Conservation (phyloP, 2,113 vertebrate species). For the Acrocephalus arundinaceus region DNA sequence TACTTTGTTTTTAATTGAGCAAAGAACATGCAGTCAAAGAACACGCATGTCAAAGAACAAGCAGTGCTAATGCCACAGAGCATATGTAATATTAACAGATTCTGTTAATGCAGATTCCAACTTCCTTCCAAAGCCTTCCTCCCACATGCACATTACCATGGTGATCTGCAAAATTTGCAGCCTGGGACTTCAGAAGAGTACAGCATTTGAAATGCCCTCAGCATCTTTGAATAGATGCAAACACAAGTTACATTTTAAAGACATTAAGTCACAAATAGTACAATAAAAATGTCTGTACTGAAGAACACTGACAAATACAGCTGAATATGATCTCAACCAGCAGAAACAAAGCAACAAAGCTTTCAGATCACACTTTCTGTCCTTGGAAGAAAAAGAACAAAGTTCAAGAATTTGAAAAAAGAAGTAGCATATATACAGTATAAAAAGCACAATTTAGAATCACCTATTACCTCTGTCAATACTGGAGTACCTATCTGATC, state of each 20-base stretch:
- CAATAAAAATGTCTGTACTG: not conserved
- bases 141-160: constrained; percentile 36
- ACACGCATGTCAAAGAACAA: not conserved
- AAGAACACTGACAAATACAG: not conserved
- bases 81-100: not conserved
- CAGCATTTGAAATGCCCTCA: constrained; percentile 12
- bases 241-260: constrained; percentile 8
- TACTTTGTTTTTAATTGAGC: constrained; percentile 9
- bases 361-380: not conserved
- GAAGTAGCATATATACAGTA: not conserved
- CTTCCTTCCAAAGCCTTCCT: not conserved
- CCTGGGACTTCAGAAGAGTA: not conserved
- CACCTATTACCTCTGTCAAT: not conserved
- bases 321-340: not conserved
- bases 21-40: not conserved
- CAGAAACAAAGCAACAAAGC: not conserved
- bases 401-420: not conserved
- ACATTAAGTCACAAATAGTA: not conserved
- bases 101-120: not conserved
- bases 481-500: not conserved
- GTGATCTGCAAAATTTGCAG: constrained; percentile 42
- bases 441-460: not conserved
- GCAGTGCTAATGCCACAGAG: not conserved
- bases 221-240: not conserved
- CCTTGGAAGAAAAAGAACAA: not conserved